These are phyloP conservation scores for Sinocyclocheilus anshuiensis DNA, from an alignment of 2,113 vertebrate species.

Conservation along the genomic window DNA sequence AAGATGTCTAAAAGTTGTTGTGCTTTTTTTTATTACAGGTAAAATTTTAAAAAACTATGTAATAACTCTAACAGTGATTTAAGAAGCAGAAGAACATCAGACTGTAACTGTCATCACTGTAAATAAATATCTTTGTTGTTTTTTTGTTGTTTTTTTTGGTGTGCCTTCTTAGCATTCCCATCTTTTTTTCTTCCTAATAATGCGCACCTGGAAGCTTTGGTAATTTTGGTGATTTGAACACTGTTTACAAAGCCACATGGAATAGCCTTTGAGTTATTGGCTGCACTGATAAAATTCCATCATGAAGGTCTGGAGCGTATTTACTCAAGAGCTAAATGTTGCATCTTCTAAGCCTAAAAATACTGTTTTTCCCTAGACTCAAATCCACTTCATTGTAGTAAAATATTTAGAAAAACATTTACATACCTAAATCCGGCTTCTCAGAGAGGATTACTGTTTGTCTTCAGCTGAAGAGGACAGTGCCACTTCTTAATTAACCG, in stretches of 20 bases:
- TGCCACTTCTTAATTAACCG: constrained; percentile 42
- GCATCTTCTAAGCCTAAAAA: constrained; percentile 10
- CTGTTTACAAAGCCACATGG: constrained; percentile 11
- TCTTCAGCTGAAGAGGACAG: constrained; percentile 26
- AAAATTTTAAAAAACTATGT: no score
- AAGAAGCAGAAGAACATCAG: not conserved
- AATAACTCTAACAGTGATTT: not conserved
- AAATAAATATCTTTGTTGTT: not conserved
- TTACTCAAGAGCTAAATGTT: constrained; percentile 60
- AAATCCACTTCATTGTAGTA: constrained; percentile 11
- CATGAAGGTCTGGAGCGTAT: constrained; percentile 57
- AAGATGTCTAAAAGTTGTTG: not conserved
- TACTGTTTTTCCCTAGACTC: not conserved
- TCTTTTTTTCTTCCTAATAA: not conserved
- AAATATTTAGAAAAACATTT: not conserved
- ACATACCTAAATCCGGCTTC: not conserved
- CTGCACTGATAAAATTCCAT: constrained; percentile 64
- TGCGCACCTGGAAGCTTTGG: not conserved
- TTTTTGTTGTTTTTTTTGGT: not conserved
- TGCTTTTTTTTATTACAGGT: no score
- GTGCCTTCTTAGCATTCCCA: not conserved
- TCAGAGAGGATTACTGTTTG: constrained; percentile 28
- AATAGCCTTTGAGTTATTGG: constrained; percentile 65
- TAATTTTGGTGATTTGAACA: not conserved
- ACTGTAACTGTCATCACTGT: not conserved